phyloP scores from a whole-genome alignment of 2,797 vertebrate genomes.

The Micrastur ruficollis region DNA sequence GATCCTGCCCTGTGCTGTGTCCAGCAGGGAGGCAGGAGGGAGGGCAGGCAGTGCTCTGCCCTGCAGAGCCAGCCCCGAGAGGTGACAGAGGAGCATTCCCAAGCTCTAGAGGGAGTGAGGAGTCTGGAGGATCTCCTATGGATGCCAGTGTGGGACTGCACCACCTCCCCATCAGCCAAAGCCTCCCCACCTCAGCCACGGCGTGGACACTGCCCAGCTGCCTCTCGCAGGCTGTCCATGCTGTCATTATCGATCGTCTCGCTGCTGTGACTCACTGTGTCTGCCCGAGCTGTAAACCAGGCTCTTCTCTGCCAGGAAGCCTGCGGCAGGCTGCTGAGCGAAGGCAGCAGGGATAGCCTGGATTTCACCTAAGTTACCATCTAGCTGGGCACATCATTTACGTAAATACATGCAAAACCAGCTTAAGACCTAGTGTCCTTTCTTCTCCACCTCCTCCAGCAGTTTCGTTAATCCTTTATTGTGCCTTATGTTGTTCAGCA shows the following conservation, averaged over 20 bases:
- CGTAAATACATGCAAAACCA: background rate
- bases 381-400: background rate
- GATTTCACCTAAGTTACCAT: background rate
- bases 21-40: background rate
- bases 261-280: background rate
- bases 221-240: background rate
- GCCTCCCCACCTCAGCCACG: background rate
- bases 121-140: background rate
- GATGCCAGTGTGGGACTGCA: background rate
- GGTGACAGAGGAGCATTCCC: background rate
- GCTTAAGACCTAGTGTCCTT: background rate
- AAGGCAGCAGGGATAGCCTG: background rate
- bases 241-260: background rate
- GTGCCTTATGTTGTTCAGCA: background rate
- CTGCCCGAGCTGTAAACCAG: background rate
- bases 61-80: background rate
- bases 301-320: background rate
- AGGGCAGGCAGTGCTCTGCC: background rate
- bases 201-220: fast-evolving
- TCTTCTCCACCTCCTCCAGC: background rate
- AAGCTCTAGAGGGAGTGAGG: background rate
- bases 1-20: background rate
- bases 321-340: background rate
- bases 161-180: background rate
- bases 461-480: slow-evolving; percentile 1